Conservation (phyloP, 2,113 vertebrate species). For the Pogona vitticeps region DNA sequence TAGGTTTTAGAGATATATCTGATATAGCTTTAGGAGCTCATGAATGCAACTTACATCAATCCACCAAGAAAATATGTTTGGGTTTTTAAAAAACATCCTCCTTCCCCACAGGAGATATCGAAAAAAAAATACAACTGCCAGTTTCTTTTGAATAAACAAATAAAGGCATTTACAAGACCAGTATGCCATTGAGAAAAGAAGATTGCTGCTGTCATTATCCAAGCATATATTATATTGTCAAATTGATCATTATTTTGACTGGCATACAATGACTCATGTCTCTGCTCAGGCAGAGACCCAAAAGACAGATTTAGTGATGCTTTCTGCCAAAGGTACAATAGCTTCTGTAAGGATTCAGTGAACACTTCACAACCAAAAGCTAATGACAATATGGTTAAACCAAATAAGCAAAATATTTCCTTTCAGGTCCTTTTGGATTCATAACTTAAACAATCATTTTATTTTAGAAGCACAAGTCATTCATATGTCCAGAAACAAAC, state of each 20-base stretch:
- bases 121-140: constrained; percentile 9
- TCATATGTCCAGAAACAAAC: not conserved
- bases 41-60: not conserved
- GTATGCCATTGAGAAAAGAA: constrained; percentile 46
- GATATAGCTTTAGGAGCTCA: not conserved
- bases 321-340: constrained; percentile 17
- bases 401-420: not conserved
- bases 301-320: not conserved
- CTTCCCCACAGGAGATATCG: constrained; percentile 28
- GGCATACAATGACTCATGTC: constrained; percentile 7
- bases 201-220: constrained; percentile 48
- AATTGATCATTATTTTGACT: constrained; percentile 50
- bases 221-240: constrained; percentile 48
- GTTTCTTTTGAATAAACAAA: constrained; percentile 48
- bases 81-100: constrained; percentile 34
- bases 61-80: constrained; percentile 25
- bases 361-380: not conserved
- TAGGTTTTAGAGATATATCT: not conserved
- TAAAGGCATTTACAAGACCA: constrained; percentile 32
- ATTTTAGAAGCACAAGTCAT: not conserved
- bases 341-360: not conserved
- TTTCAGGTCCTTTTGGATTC: not conserved
- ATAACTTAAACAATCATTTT: not conserved
- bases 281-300: constrained; percentile 26
- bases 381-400: not conserved